phyloP scores from a whole-genome alignment of 1,140 invertebrate genomes.

The Alviniconcha marisindica region DNA sequence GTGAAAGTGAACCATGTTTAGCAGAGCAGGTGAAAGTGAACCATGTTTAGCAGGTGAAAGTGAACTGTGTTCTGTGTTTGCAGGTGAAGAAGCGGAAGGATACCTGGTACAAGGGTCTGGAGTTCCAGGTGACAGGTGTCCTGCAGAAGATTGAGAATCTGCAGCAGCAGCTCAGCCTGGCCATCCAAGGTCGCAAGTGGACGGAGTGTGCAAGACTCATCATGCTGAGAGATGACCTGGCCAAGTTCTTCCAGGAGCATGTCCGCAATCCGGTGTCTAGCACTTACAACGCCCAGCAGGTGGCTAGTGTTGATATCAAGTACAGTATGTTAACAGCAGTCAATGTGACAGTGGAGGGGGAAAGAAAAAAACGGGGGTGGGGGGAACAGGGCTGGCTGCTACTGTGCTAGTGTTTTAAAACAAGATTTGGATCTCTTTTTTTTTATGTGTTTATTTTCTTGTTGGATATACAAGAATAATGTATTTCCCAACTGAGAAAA shows the following conservation, averaged over 20 bases:
- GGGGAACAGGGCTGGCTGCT: too few species aligned
- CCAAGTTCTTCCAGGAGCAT: background rate
- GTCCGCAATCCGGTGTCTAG: background rate
- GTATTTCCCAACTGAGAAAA: too few species aligned
- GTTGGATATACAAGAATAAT: too few species aligned
- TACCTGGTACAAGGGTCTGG: slow-evolving; percentile 2
- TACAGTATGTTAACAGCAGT: background rate
- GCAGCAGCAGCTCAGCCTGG: background rate
- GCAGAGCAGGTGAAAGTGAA: too few species aligned
- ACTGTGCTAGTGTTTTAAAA: too few species aligned
- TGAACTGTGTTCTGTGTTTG: too few species aligned
- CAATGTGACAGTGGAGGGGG: too few species aligned
- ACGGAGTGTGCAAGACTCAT: background rate
- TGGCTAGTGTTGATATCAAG: background rate
- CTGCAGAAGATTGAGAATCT: background rate
- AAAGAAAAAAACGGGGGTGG: too few species aligned
- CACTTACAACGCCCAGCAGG: background rate
- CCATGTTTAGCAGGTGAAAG: too few species aligned
- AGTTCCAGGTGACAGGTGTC: background rate
- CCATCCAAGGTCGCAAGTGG: slow-evolving; percentile 17
- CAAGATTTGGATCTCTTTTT: too few species aligned
- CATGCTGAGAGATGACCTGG: background rate
- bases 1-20: too few species aligned
- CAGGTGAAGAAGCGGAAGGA: slow-evolving; percentile 19
- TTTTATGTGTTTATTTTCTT: too few species aligned